phyloP scores from a whole-genome alignment of 2,888 invertebrate species.

The Andrena bicolor region DNA sequence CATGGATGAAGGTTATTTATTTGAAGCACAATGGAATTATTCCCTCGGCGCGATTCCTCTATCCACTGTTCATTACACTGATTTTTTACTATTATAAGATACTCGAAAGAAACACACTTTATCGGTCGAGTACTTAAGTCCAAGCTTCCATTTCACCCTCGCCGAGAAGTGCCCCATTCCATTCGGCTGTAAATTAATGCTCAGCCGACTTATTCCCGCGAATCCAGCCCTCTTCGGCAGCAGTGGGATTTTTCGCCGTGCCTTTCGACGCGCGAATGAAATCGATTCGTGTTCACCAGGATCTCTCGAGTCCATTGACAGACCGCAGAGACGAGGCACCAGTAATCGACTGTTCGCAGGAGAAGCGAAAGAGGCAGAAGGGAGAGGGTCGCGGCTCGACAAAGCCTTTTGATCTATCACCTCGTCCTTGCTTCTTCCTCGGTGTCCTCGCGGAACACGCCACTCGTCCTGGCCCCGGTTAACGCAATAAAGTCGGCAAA shows the following conservation, averaged over 20 bases:
- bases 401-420: constrained; percentile 69
- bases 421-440: constrained; percentile 45
- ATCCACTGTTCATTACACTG: not conserved
- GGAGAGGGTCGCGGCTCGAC: constrained; percentile 33
- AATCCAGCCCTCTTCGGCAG: not conserved
- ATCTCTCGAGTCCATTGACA: constrained; percentile 37
- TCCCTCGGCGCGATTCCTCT: not conserved
- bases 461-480: constrained; percentile 54
- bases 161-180: constrained; percentile 7
- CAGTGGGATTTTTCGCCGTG: constrained; percentile 8
- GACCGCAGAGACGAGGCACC: constrained; percentile 17
- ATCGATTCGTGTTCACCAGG: constrained; percentile 32
- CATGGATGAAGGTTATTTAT: constrained; percentile 3
- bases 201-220: not conserved
- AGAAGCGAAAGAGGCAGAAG: constrained; percentile 19
- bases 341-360: constrained; percentile 53
- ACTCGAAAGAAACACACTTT: not conserved
- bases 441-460: constrained; percentile 38
- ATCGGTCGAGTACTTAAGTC: constrained; percentile 4
- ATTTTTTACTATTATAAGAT: not conserved
- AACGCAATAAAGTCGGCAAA: constrained; percentile 73
- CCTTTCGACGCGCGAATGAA: constrained; percentile 1
- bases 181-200: constrained; percentile 11
- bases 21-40: not conserved
- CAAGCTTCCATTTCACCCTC: not conserved